These are phyloP conservation scores for Punctoribates punctum DNA, from an alignment of 2,888 invertebrate genomes.

Conservation along the genomic window DNA sequence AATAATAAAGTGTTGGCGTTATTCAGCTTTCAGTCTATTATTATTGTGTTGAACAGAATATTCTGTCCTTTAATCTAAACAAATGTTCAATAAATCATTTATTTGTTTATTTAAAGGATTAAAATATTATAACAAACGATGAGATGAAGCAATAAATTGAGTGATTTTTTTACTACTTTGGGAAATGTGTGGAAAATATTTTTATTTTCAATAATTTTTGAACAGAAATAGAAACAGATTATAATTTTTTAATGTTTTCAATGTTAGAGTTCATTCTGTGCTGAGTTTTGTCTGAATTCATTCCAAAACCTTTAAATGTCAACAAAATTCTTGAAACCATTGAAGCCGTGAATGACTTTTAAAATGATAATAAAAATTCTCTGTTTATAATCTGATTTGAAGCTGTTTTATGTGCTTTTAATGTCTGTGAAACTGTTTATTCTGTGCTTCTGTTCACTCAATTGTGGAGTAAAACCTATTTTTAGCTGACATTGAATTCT, in stretches of 20 bases:
- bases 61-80: too few species aligned
- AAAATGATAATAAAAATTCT: background rate
- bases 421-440: background rate
- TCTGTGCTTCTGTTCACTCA: background rate
- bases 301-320: background rate
- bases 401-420: background rate
- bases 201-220: background rate
- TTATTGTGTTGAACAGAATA: too few species aligned
- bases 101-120: too few species aligned
- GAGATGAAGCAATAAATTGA: too few species aligned
- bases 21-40: too few species aligned
- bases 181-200: background rate
- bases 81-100: too few species aligned
- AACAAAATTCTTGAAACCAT: slow-evolving; percentile 5
- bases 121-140: too few species aligned
- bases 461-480: slow-evolving; percentile 12
- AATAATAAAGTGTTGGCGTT: too few species aligned
- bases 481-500: slow-evolving; percentile 7
- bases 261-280: background rate
- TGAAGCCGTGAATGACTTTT: background rate
- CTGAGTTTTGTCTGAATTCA: background rate
- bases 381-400: background rate
- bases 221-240: background rate
- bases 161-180: background rate
- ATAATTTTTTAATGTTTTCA: background rate